Base-by-base conservation (phyloP, 2,797 vertebrate species). In the Myiothlypis chrysogaster region DNA sequence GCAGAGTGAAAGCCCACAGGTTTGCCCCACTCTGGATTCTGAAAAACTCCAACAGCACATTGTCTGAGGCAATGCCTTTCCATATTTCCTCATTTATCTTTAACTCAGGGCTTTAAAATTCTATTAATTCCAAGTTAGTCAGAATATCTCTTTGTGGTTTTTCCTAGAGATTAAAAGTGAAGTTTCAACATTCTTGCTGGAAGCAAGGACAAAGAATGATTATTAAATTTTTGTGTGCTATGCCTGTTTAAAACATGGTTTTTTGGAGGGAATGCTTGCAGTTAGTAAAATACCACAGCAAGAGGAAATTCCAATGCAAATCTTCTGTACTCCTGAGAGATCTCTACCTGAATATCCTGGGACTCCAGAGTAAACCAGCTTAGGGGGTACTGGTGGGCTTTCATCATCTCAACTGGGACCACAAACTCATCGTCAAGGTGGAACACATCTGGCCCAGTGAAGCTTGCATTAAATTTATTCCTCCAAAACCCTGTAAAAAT, bases 371-470 rank as follows among this genome's bases (percentile, higher is more conserved):
- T 96, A 82, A 98, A 98, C 97, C 98, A 98, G 90, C 98, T 99
- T 65, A 99, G 96, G 14, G 99, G 98, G 83, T 99, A 99, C 47
- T 98, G 98, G 61, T 97, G 94, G 60, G 98, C 98, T 83, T 98
- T 98, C 99, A 99, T 99, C 98, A 99, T 99, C 76, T 99, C 98
- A 65, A 99, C 98, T 2, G 98, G 98, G 76, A 99, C 98, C 19
- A 98, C 94, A 1, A 97, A 97, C 10, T 98, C 93, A 32, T 98
- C 95, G 9, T 99, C 98, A 41, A 99, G 97, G 95, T 99, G 97
- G 97, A 99, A 99, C 17, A 95, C 92, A 14, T 98, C 98, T 83
- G 93, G 98, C 43, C 96, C 93, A 61, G 99, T 99, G 87, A 98
- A 98, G 52, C 90, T 98, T 2, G 98, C 98, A 90, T 99, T 98